A percentile compares a stretch with the other conserved stretches of the same genome.
Conservation (phyloP, 2,113 vertebrate species). For the Cromileptes altivelis region DNA sequence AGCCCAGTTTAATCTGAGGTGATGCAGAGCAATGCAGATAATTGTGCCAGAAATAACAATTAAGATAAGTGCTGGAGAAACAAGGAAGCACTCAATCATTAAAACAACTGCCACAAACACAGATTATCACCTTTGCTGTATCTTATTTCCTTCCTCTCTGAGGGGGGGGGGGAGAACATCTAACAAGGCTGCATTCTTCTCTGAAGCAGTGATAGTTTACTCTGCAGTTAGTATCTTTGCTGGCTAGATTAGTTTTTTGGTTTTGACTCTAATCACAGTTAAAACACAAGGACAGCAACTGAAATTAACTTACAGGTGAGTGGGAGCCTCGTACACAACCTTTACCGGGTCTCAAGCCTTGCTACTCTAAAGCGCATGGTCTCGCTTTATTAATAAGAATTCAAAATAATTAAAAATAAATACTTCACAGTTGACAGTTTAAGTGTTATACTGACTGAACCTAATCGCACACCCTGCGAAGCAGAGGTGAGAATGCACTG, state of each 20-base stretch:
- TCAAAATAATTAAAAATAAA: slow-evolving; percentile 25
- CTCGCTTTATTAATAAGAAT: slow-evolving; percentile 14
- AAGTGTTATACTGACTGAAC: slow-evolving; percentile 28
- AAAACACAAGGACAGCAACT: slow-evolving; percentile 33
- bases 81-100: slow-evolving; percentile 42
- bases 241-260: slow-evolving; percentile 69
- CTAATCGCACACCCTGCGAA: slow-evolving; percentile 7
- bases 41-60: background rate
- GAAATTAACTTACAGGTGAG: slow-evolving; percentile 9
- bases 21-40: background rate
- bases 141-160: background rate
- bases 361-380: slow-evolving; percentile 3
- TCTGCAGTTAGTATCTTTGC: slow-evolving; percentile 38
- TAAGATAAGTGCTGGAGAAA: slow-evolving; percentile 18
- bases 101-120: background rate
- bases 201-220: slow-evolving; percentile 27
- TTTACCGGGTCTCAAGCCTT: slow-evolving; percentile 12
- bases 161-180: no score
- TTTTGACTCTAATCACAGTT: slow-evolving; percentile 62
- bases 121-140: background rate
- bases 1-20: background rate
- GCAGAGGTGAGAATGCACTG: background rate
- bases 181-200: slow-evolving; percentile 16
- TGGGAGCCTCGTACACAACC: background rate
- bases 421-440: slow-evolving; percentile 53